phyloP scores from a whole-genome alignment of 2,888 invertebrate genomes.

The Acanthosepion pharaonis region DNA sequence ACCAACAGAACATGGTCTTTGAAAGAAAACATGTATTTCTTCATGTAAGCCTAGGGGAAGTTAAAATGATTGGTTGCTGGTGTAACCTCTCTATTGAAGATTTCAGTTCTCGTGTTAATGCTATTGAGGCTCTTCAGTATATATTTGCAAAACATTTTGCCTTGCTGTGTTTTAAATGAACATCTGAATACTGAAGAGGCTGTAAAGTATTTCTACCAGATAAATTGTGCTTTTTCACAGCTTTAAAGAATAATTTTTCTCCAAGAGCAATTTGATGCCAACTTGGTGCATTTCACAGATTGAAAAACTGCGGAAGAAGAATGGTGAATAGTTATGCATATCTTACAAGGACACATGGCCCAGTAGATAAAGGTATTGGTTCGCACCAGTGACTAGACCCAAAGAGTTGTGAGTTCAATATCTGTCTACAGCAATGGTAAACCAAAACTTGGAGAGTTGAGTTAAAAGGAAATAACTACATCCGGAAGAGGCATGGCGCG shows the following conservation, averaged over 20 bases:
- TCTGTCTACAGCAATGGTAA: too few species aligned
- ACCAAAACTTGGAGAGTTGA: too few species aligned
- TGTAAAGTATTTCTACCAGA: neutral
- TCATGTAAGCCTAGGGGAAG: slow-evolving; percentile 20
- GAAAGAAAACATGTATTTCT: neutral
- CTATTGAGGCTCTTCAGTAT: neutral
- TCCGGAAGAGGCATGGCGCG: too few species aligned
- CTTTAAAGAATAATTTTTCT: neutral
- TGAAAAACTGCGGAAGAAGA: neutral
- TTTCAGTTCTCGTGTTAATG: neutral
- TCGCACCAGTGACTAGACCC: too few species aligned
- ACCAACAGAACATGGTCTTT: neutral
- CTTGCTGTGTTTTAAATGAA: neutral
- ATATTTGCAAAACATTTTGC: neutral
- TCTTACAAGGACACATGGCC: too few species aligned
- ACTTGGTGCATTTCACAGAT: neutral
- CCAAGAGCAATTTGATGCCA: neutral
- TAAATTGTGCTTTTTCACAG: neutral
- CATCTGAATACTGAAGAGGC: neutral
- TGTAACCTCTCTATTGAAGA: neutral
- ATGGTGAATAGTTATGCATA: neutral
- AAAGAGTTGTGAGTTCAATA: too few species aligned
- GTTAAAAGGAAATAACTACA: too few species aligned
- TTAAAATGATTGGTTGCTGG: neutral
- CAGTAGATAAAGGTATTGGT: too few species aligned